Base-by-base conservation (phyloP, 2,888 invertebrate genomes). In the Eupelmus urozonus region DNA sequence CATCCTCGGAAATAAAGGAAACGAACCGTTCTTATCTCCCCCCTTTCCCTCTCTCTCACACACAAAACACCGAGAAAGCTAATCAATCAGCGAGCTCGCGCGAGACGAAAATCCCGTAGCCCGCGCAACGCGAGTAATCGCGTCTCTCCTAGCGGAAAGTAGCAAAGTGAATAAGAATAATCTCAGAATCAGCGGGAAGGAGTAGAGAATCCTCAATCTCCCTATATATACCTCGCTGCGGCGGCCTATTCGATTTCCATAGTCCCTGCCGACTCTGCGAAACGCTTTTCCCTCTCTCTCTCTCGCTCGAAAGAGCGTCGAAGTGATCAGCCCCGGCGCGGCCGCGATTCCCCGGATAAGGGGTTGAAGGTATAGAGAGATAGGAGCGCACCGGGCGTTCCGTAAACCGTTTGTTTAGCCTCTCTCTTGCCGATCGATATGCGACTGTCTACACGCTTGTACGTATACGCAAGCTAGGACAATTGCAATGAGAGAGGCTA, bases 351-450 rank as follows among this genome's bases (percentile, higher is more conserved):
- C 71, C 57, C 23, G 40, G 42, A 53, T 63, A 63, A 57, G 34
- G 45, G n/a, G 23, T 5, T 27, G 13, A 59, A 29, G n/a, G n/a
- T n/a, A n/a, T n/a, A n/a, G n/a, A 45, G 23, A 13, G 45, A 51
- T 2, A 59, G 55, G 23, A 34, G n/a, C 53, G 42, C 25, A 42
- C 27, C 25, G 55, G n/a, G 53, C 27, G 45, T 60, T n/a, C 71
- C 78, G 79, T 75, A 79, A 76, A 79, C 62, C 62, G 79, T 74
- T 79, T 77, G 74, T 79, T 77, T 76, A 71, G 70, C 59, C n/a
- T n/a, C n/a, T n/a, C n/a, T n/a, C n/a, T 53, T 42, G 34, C 42
- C 66, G 77, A 77, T 72, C 77, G 72, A 77, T 77, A 42, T 40
- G n/a, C n/a, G n/a, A n/a, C n/a, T n/a, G n/a, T n/a, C n/a, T n/a